Evolutionary conservation across 2,888 invertebrate species (phyloP).

Genomic region (Trachelus tabidus): DNA sequence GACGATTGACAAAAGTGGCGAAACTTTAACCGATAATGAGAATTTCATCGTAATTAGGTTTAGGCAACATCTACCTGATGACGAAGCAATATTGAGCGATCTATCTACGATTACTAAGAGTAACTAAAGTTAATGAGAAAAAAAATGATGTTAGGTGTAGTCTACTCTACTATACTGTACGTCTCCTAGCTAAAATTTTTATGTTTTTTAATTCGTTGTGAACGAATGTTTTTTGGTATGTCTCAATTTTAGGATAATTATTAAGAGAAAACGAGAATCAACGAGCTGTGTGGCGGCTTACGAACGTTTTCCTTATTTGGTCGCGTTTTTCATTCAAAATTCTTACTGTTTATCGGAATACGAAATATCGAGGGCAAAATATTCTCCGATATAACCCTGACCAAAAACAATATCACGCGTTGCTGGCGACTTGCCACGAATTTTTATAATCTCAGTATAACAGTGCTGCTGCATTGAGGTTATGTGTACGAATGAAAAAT

Average conservation of each 20-base stretch:
- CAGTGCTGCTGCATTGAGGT: neutral
- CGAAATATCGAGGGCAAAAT: neutral
- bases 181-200: constrained; percentile 54
- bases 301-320: constrained; percentile 13
- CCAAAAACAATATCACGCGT: neutral
- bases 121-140: constrained; percentile 21
- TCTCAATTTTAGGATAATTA: constrained; percentile 43
- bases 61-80: constrained; percentile 60
- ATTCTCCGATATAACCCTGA: neutral
- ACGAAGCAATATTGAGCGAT: constrained; percentile 59
- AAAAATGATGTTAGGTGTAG: constrained; percentile 53
- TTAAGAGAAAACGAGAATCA: constrained; percentile 40
- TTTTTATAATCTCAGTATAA: neutral
- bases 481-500: neutral
- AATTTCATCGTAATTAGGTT: constrained; percentile 42
- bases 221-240: constrained; percentile 53
- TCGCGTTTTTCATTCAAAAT: neutral
- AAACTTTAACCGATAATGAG: constrained; percentile 13
- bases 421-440: neutral
- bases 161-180: constrained; percentile 52
- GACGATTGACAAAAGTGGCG: neutral
- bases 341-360: neutral
- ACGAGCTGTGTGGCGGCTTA: constrained; percentile 48
- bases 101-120: constrained; percentile 43
- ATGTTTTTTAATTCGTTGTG: constrained; percentile 56